Conservation (phyloP, 2,888 invertebrate genomes). For the Hydropsyche betteni region DNA sequence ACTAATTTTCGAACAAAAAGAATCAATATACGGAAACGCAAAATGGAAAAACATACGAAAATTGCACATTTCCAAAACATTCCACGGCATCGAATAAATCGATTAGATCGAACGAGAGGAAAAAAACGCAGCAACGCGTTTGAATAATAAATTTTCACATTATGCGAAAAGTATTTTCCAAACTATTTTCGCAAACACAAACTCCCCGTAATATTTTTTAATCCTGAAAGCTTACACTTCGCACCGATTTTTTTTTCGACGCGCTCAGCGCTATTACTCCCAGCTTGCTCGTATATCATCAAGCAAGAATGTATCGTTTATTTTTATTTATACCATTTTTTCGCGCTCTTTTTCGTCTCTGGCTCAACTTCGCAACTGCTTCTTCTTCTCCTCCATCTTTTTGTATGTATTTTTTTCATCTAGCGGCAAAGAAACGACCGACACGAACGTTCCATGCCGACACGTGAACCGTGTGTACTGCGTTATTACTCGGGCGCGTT, state of each 20-base stretch:
- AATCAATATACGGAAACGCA: no score
- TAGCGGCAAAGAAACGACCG: background rate
- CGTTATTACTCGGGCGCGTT: slow-evolving; percentile 7
- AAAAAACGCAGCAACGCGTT: no score
- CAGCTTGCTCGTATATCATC: slow-evolving; percentile 19
- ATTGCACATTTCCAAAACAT: no score
- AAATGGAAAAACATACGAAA: no score
- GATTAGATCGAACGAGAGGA: no score
- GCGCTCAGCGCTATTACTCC: background rate
- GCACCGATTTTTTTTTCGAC: slow-evolving; percentile 4
- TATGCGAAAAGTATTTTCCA: no score
- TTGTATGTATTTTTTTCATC: background rate
- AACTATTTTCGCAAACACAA: no score
- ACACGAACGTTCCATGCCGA: slow-evolving; percentile 8
- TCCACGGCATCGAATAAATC: no score
- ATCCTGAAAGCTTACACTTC: slow-evolving; percentile 25
- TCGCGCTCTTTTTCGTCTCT: no score
- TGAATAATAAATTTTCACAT: no score
- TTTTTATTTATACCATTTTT: background rate
- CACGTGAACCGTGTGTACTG: slow-evolving; percentile 18
- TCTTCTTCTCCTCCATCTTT: background rate
- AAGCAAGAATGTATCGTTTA: slow-evolving; percentile 14
- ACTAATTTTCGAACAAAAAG: no score
- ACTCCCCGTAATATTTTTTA: slow-evolving; percentile 1
- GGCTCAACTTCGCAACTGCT: background rate